Base-by-base conservation (phyloP, 2,113 vertebrate genomes). In the Euleptes europaea region DNA sequence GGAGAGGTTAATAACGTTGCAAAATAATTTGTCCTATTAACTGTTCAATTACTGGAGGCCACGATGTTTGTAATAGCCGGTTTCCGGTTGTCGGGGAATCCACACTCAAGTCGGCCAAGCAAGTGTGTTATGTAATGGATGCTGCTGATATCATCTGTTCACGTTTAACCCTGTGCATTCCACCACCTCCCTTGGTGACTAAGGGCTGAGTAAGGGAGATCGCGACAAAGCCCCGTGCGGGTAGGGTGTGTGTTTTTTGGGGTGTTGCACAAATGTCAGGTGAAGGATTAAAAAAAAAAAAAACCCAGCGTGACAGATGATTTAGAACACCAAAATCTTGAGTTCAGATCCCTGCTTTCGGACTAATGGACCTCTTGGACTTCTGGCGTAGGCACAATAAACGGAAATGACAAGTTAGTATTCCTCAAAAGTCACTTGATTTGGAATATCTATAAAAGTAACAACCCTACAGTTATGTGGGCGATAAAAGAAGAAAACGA, bases 101-200 rank as follows among this genome's bases (percentile, higher is more conserved):
- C 31, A 63, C 26, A 19, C 26, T 9, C 9, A 7, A 63, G 60
- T 35, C 23, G 17, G 69, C 35, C 69, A 31, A 60, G 38, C 40
- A 23, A 28, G 65, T 26, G n/a, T 21, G 57, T 85, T 85, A 85
- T 47, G 23, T 85, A 85, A 84, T 13, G 21, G n/a, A 65, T n/a
- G 33, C 8, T 4, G 12, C 12, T n/a, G 69, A 65, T 17, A 38
- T 72, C 67, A 47, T n/a, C 35, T 40, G 8, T 73, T 31, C 33
- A 14, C n/a, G 42, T 85, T 63, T 85, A 85, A 79, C 54, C 76
- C 67, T 72, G 40, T 80, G 54, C 84, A 65, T 85, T 85, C 76
- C 40, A 72, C 42, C 67, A 49, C 35, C 40, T 38, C 76, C 67
- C 23, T 73, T 13, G 15, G 77, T 85, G 84, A 85, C 69, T 80